Evolutionary conservation across 2,797 vertebrate species (phyloP), one percentile per base, ranked within the genome.

Genomic region (Xiphorhynchus erythropygius): DNA sequence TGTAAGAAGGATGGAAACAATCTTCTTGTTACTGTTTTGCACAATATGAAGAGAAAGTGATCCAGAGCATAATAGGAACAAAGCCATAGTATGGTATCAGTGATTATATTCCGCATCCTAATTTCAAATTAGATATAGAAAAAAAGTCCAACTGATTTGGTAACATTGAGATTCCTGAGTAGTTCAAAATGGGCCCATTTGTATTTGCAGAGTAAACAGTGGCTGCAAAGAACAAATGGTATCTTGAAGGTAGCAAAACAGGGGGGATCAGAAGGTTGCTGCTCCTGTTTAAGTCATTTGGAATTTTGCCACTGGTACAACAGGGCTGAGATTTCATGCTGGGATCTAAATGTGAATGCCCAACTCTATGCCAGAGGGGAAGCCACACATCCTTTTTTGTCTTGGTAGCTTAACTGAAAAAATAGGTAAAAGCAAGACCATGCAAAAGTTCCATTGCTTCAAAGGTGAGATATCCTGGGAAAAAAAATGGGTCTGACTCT

Each of bases 281-380:
- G 70, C 83, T 95, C 73, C 63, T 84, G 42, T 59, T 93, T 60
- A 84, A 94, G 27, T 59, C 0, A 44, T 76, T 69, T 81, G 88
- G 77, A 87, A 88, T 88, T 90, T 79, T 92, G 90, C 77, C 83
- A 88, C 49, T 63, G 42, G 67, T 88, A 44, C 65, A 90, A 91
- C 32, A 78, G 50, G 41, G 81, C 75, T 90, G 89, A 84, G 81
- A 64, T 90, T 92, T 89, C 86, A 74, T 22, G 27, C 67, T 85
- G 92, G 75, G 56, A 71, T 93, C 52, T 89, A 74, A 67, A 87
- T 33, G 68, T 25, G 60, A 92, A 85, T 21, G 73, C n/a, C 73
- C 50, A 71, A 5, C 17, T 39, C 68, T 28, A 52, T 52, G 76
- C 70, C 42, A 75, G n/a, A 85, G 65, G 59, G 46, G 76, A 91